A percentile compares a stretch with the other conserved stretches of the same genome.
Evolutionary conservation across 2,888 invertebrate species (phyloP).

Genomic region (Eubasilissa splendida): DNA sequence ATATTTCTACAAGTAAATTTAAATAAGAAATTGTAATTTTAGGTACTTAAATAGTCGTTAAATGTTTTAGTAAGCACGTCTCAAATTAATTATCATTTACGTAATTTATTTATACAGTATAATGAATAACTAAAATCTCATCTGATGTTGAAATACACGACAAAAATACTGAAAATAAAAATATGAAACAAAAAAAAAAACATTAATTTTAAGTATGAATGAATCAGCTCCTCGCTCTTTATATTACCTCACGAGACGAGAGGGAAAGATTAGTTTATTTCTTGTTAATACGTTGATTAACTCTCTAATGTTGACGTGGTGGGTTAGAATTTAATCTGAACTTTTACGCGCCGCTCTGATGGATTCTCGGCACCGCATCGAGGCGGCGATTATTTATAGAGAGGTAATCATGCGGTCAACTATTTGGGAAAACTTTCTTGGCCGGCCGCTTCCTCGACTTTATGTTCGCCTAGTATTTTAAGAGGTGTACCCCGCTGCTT

Average conservation of each 20-base stretch:
- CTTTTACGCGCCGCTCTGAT: background rate
- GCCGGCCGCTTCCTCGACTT: constrained; percentile 19
- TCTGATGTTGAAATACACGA: too few species aligned
- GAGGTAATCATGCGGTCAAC: constrained; percentile 31
- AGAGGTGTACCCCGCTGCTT: constrained; percentile 11
- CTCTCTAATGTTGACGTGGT: constrained; percentile 3
- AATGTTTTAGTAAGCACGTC: too few species aligned
- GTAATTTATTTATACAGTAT: too few species aligned
- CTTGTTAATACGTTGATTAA: constrained; percentile 24
- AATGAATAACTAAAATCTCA: too few species aligned
- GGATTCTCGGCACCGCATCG: background rate
- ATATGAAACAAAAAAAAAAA: too few species aligned
- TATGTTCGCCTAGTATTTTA: constrained; percentile 34
- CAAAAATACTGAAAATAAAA: too few species aligned
- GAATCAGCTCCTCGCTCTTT: constrained; percentile 8
- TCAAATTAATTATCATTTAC: too few species aligned
- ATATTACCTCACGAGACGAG: background rate
- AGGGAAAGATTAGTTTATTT: constrained; percentile 13
- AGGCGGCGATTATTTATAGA: constrained; percentile 31
- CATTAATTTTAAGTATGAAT: background rate
- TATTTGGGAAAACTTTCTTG: constrained; percentile 35
- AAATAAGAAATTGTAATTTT: too few species aligned
- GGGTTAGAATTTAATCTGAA: constrained; percentile 20
- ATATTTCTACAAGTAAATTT: too few species aligned
- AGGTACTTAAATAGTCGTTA: too few species aligned